phyloP scores from a whole-genome alignment of 2,888 invertebrate genomes.

The Biston stratarius region DNA sequence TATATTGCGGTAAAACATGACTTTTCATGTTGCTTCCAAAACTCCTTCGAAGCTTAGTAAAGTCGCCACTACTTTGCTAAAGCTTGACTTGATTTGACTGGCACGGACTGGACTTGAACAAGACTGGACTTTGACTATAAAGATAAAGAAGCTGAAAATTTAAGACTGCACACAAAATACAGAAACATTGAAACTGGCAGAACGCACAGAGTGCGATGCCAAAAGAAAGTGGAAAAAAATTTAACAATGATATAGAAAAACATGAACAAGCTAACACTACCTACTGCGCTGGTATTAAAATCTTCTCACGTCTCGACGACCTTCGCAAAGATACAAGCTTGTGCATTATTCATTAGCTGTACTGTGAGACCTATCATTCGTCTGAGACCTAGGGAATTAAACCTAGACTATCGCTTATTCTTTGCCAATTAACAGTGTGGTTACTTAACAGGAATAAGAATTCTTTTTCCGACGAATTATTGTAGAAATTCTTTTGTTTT shows the following conservation, averaged over 20 bases:
- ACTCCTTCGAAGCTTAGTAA: no score
- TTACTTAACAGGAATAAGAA: conserved; percentile 5
- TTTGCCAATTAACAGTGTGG: conserved; percentile 51
- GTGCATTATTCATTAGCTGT: conserved; percentile 55
- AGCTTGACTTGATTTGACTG: no score
- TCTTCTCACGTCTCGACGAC: conserved; percentile 51
- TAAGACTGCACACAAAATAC: no score
- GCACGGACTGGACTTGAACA: no score
- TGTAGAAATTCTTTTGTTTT: not conserved
- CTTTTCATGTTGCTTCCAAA: no score
- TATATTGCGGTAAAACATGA: no score
- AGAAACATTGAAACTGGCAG: no score
- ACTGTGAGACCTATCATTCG: conserved; percentile 47
- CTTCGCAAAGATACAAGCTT: conserved; percentile 50
- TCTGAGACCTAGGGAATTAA: conserved; percentile 44
- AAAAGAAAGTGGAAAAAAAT: no score
- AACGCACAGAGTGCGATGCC: no score
- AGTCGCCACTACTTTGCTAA: no score
- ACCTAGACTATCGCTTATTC: conserved; percentile 52
- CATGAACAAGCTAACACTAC: not conserved
- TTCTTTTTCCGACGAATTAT: not conserved
- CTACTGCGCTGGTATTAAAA: conserved; percentile 27
- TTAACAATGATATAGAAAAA: not conserved
- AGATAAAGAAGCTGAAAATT: no score
- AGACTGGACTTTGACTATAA: no score